Base-by-base conservation (phyloP, 64 coral and sea anemone genomes). In the Dendronephthya gigantea region DNA sequence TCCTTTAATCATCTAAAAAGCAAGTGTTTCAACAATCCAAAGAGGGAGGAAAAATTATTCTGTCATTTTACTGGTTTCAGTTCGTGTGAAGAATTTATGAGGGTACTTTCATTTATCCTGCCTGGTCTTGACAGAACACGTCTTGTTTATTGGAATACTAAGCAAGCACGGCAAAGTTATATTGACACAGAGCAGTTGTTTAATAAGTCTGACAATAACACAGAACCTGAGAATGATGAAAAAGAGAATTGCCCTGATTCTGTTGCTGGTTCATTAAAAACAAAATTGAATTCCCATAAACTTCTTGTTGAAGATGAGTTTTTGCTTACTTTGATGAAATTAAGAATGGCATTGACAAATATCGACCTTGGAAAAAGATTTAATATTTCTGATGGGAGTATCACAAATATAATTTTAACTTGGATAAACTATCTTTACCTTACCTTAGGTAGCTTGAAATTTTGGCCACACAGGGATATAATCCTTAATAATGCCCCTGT, bases 401-500 rank as follows among this genome's bases (percentile, higher is more conserved):
- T 85, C 7, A 88, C 62, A 48, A 88, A 75, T 50, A 88, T 88
- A 39, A 8, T 88, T 15, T 50, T 94, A 29, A 88, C 88, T 6
- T 94, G 86, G 92, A 39, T 85, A 48, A 94, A 90, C 36, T 90
- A 82, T 35, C 6, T 90, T 15, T 90, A 83, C 19, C 35, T 85
- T 15, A 37, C 29, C 28, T 36, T 93, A 90, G 88, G 92, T 19
- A 83, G 81, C 48, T 49, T 88, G 1, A 93, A 88, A 84, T 85
- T 90, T 50, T 93, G 88, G 85, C 85, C 88, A 16, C 88, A 90
- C 33, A 93, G 88, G 84, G 48, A 90, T 84, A 56, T 90, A 8
- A 81, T 93, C 88, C 33, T 88, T 38, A 48, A 82, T 35, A 93
- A 90, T 62, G 12, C 48, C 29, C 92, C 92, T 41, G 1, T 36